Percentiles rank a stretch among this genome's conserved stretches.
These are phyloP conservation scores for Enteromius anoplus DNA, from an alignment of 2,797 vertebrate species.

Conservation along the genomic window DNA sequence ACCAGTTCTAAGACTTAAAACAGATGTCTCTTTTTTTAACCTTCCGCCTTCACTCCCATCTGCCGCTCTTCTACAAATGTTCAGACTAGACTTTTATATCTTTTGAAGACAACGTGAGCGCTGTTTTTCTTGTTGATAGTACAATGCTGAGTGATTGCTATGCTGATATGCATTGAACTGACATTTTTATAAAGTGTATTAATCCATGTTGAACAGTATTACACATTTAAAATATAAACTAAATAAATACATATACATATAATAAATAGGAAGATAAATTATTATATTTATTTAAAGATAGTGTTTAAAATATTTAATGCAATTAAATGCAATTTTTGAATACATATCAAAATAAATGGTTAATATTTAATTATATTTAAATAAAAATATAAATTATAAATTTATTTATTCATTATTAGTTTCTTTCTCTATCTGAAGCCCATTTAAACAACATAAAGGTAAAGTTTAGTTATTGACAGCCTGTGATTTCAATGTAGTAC, in stretches of 20 bases:
- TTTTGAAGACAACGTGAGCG: slow-evolving; percentile 14
- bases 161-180: neutral
- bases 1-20: slow-evolving; percentile 45
- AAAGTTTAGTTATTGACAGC: slow-evolving; percentile 20
- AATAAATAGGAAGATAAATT: neutral
- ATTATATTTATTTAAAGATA: neutral
- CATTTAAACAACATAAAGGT: slow-evolving; percentile 23
- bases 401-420: neutral
- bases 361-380: neutral
- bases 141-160: neutral
- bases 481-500: slow-evolving; percentile 22
- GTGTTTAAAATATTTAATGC: neutral
- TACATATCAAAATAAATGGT: neutral
- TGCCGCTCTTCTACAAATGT: slow-evolving; percentile 26
- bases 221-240: neutral
- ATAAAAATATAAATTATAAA: neutral
- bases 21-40: slow-evolving; percentile 30
- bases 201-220: neutral
- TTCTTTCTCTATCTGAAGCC: slow-evolving; percentile 20
- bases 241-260: neutral
- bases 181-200: neutral
- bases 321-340: neutral
- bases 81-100: neutral
- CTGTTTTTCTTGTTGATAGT: neutral
- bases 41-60: slow-evolving; percentile 18